Evolutionary conservation across 2,113 vertebrate species (phyloP), one percentile per base, ranked within the genome.

Genomic region (Vidua macroura): DNA sequence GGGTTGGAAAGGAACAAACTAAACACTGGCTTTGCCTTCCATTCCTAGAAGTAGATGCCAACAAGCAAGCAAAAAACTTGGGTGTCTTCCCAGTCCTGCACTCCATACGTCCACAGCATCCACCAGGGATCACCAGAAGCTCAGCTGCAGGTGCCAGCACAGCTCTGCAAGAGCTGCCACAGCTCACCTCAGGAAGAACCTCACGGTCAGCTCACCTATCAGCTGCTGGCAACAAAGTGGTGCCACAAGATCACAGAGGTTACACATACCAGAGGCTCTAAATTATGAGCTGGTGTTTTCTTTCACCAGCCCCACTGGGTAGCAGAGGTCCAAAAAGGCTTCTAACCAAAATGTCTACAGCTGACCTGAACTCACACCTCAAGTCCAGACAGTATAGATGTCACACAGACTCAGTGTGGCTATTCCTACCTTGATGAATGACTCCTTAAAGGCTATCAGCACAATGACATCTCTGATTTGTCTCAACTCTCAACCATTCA

Each of bases 181-280:
- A 13, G 59, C 33, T 70, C n/a, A 16, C 25, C 46, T 69, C 8
- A 2, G n/a, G 30, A 66, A 55, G 28, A 9, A 64, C 24, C 31
- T 72, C 0, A 0, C 8, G 41, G 62, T 52, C 74, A 87, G 19
- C 51, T 49, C 41, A 10, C 41, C 37, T 6, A 19, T 22, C 4
- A 2, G 48, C 1, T 24, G n/a, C 80, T 70, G 55, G 27, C 63
- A 76, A 55, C 27, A 39, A 35, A 15, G 5, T 9, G 25, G 6
- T 37, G 35, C 68, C 3, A 4, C 56, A 51, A 43, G n/a, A 41
- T 64, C 44, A 51, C 0, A 1, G 0, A 48, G 27, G 27, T 56
- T 13, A 82, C 7, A 82, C 10, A 5, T 8, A 31, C 37, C 46
- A 76, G 24, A 67, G 30, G 18, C 28, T 83, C 72, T 25, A 11